A percentile compares a stretch with the other conserved stretches of the same genome.
Evolutionary conservation across 2,888 invertebrate genomes (phyloP).

Genomic region (Cheilosia pagana): DNA sequence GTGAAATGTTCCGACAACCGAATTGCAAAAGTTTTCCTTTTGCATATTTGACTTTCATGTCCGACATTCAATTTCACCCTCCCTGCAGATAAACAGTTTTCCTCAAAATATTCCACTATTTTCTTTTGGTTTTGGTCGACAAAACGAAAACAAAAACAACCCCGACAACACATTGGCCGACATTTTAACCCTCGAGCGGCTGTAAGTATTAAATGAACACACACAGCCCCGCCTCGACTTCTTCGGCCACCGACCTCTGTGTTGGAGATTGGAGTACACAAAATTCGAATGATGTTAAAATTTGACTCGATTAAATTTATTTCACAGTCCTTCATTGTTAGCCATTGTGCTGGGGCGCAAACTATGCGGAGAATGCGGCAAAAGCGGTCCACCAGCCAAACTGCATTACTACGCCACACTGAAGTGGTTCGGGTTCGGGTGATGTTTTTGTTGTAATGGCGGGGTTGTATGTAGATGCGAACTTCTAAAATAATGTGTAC

Average conservation of each 20-base stretch:
- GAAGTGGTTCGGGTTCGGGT: slow-evolving; percentile 23
- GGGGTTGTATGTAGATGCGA: slow-evolving; percentile 10
- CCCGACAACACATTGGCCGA: slow-evolving; percentile 33
- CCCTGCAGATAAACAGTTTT: slow-evolving; percentile 39
- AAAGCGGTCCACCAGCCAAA: slow-evolving; percentile 45
- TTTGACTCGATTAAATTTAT: slow-evolving; percentile 74
- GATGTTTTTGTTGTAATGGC: slow-evolving; percentile 44
- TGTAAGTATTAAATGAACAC: slow-evolving; percentile 55
- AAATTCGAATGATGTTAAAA: slow-evolving; percentile 65
- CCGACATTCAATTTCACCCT: slow-evolving; percentile 32
- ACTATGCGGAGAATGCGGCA: slow-evolving; percentile 66
- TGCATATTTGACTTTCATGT: slow-evolving; percentile 47
- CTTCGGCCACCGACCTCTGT: slow-evolving; percentile 3
- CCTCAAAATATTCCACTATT: slow-evolving; percentile 26
- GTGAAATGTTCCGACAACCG: slow-evolving; percentile 12
- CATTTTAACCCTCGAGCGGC: slow-evolving; percentile 43
- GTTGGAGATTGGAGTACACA: slow-evolving; percentile 13
- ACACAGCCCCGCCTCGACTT: slow-evolving; percentile 4
- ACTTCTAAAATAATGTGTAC: slow-evolving; percentile 44
- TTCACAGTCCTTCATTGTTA: slow-evolving; percentile 62
- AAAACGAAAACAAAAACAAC: slow-evolving; percentile 22
- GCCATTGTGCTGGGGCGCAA: slow-evolving; percentile 37
- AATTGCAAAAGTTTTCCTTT: slow-evolving; percentile 50
- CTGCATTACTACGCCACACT: slow-evolving; percentile 42
- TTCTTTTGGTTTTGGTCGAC: slow-evolving; percentile 25